phyloP scores from a whole-genome alignment of 2,888 invertebrate species.

The Scaeva pyrastri region DNA sequence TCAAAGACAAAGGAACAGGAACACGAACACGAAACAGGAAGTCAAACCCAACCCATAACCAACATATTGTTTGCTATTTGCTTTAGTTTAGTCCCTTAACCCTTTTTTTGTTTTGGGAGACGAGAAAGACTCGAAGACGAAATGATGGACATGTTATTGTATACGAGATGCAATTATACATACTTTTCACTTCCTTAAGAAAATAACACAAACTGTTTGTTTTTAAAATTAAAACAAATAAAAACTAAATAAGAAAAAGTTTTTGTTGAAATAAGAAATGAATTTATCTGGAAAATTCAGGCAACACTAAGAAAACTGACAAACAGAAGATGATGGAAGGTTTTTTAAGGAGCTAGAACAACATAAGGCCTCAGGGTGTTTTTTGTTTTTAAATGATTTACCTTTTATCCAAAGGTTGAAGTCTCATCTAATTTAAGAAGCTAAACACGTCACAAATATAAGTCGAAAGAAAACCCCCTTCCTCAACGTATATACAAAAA shows the following conservation, averaged over 20 bases:
- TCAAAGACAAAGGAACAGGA: conserved; percentile 38
- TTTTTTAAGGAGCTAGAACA: too few relatives aligned
- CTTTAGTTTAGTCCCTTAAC: conserved; percentile 34
- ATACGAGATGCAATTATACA: conserved; percentile 10
- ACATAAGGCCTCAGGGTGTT: background rate
- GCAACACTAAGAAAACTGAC: background rate
- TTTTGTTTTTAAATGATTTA: background rate
- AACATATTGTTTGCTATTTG: conserved; percentile 8
- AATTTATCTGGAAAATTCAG: conserved; percentile 20
- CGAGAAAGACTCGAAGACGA: background rate
- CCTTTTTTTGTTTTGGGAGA: background rate
- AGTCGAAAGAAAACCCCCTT: too few relatives aligned
- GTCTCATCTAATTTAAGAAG: too few relatives aligned
- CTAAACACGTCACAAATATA: too few relatives aligned
- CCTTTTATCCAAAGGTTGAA: too few relatives aligned
- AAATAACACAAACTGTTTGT: conserved; percentile 3
- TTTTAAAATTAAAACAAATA: conserved; percentile 27
- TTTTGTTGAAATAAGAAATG: background rate
- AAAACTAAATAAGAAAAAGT: background rate
- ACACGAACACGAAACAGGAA: too few relatives aligned
- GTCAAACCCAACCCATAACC: background rate
- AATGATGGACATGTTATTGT: conserved; percentile 7
- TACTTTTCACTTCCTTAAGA: background rate
- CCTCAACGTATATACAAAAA: too few relatives aligned
- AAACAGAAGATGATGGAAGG: background rate